These are phyloP conservation scores for Sardina pilchardus DNA, from an alignment of 2,113 vertebrate genomes.

Conservation along the genomic window DNA sequence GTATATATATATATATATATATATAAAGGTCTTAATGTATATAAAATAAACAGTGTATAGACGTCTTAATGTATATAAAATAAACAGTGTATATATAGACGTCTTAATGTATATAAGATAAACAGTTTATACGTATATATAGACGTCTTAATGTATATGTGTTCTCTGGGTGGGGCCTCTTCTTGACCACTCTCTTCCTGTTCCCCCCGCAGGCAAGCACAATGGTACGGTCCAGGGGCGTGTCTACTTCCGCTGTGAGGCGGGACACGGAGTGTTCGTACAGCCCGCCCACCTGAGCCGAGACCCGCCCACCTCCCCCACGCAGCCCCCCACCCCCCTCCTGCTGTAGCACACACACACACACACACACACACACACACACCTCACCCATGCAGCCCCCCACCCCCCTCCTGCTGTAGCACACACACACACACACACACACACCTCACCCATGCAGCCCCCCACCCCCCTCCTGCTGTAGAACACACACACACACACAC, in stretches of 20 bases:
- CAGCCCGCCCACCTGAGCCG: slow-evolving; percentile 77
- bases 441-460: slow-evolving; percentile 46
- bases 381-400: slow-evolving; percentile 36
- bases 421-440: slow-evolving; percentile 55
- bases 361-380: slow-evolving; percentile 39
- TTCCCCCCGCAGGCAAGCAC: slow-evolving; percentile 77
- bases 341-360: slow-evolving; percentile 65
- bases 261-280: slow-evolving; percentile 78
- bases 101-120: no score
- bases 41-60: no score
- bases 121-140: no score
- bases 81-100: no score
- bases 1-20: no score
- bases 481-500: slow-evolving; percentile 53
- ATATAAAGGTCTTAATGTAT: no score
- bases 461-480: slow-evolving; percentile 67
- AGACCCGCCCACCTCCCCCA: slow-evolving; percentile 59
- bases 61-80: no score
- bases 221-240: slow-evolving; percentile 80
- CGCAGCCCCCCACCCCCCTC: slow-evolving; percentile 62
- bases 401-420: slow-evolving; percentile 35
- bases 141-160: no score
- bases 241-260: slow-evolving; percentile 80
- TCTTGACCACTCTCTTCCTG: background rate
- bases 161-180: no score